Percentiles rank a stretch among this genome's conserved stretches.
Evolutionary conservation across 2,113 vertebrate species (phyloP).

Genomic region (Eretmochelys imbricata): DNA sequence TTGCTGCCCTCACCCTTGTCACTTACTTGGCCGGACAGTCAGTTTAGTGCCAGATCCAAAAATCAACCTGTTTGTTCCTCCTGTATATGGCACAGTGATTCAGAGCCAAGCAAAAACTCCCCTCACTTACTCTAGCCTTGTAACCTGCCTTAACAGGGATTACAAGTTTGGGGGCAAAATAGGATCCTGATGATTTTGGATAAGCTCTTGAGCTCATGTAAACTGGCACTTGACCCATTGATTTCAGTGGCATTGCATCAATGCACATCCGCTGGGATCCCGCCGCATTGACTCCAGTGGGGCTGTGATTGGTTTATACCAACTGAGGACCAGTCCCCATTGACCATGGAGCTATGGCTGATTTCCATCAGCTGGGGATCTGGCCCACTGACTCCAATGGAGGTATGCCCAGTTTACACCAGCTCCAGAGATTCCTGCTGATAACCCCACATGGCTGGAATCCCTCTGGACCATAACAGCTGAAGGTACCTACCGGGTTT

Average conservation of each 20-base stretch:
- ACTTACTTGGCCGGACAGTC: background rate
- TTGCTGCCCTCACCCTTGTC: background rate
- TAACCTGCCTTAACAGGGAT: background rate
- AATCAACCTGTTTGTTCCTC: background rate
- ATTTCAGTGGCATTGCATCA: background rate
- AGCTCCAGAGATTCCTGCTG: background rate
- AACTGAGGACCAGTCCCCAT: no score
- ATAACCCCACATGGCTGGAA: background rate
- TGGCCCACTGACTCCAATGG: background rate
- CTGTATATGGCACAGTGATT: background rate
- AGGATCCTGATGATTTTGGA: background rate
- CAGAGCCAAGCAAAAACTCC: background rate
- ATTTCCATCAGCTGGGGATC: background rate
- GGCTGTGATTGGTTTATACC: background rate
- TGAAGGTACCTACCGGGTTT: background rate
- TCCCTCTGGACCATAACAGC: background rate
- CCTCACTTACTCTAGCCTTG: background rate
- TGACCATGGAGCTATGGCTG: background rate
- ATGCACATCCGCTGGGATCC: background rate
- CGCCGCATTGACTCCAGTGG: background rate
- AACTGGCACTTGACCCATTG: background rate
- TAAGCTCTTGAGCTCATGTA: background rate
- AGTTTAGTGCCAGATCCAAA: background rate
- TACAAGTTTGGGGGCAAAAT: background rate
- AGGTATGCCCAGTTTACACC: background rate